phyloP scores from a whole-genome alignment of 2,797 vertebrate genomes.

The Hoplostethus atlanticus region DNA sequence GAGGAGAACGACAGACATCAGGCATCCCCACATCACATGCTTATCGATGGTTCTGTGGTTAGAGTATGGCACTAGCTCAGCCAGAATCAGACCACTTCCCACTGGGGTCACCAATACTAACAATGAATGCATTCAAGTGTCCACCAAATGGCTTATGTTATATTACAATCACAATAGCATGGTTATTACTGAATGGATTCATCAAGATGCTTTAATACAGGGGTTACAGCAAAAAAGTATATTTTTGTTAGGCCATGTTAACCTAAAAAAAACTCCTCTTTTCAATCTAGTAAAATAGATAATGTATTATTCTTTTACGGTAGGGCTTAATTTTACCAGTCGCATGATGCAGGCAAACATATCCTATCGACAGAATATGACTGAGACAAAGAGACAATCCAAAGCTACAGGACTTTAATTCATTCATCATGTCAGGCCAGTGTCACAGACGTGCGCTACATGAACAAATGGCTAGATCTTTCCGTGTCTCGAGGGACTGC shows the following conservation, averaged over 20 bases:
- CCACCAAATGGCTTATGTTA: too few relatives aligned
- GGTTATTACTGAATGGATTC: too few relatives aligned
- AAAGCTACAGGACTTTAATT: constrained; percentile 31
- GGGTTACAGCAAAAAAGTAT: too few relatives aligned
- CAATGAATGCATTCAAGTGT: too few relatives aligned
- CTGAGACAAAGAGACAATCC: constrained; percentile 21
- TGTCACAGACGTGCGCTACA: constrained; percentile 19
- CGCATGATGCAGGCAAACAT: neutral
- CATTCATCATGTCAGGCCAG: constrained; percentile 41
- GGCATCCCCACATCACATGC: neutral
- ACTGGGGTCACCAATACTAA: too few relatives aligned
- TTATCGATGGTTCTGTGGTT: neutral
- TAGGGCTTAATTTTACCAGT: too few relatives aligned
- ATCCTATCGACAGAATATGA: neutral
- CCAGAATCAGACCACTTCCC: too few relatives aligned
- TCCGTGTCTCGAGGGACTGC: constrained; percentile 43
- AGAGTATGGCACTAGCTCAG: too few relatives aligned
- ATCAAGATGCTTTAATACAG: too few relatives aligned
- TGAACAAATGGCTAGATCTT: constrained; percentile 44
- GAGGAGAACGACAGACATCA: constrained; percentile 7
- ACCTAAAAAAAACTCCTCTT: too few relatives aligned
- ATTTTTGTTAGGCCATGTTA: too few relatives aligned
- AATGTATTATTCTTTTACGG: neutral
- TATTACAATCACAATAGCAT: too few relatives aligned
- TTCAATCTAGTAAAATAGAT: neutral